Percentiles rank a stretch among this genome's conserved stretches.
Conservation (phyloP, 2,113 vertebrate genomes). For the Castor canadensis region DNA sequence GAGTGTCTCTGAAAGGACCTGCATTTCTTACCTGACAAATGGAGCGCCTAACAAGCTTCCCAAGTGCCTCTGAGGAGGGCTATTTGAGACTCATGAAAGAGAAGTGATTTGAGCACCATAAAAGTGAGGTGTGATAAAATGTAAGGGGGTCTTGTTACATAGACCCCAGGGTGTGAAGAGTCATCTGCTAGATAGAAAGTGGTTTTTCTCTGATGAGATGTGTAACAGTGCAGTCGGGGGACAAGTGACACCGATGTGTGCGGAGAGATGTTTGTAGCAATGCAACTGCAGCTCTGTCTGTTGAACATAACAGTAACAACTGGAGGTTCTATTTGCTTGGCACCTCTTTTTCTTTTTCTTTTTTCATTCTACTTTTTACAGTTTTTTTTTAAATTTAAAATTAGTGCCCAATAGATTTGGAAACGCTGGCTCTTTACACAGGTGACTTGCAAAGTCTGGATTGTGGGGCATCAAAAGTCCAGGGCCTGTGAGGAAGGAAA, state of each 20-base stretch:
- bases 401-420: not conserved
- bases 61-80: not conserved
- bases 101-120: not conserved
- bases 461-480: not conserved
- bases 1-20: not conserved
- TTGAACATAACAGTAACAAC: not conserved
- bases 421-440: not conserved
- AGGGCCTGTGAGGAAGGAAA: not conserved
- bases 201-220: not conserved
- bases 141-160: not conserved
- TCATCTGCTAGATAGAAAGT: not conserved
- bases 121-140: not conserved
- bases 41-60: not conserved
- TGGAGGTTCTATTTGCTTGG: not conserved
- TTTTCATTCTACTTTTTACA: not conserved
- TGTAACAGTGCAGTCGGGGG: accelerated
- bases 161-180: not conserved
- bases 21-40: not conserved
- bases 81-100: not conserved
- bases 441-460: not conserved
- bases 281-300: not conserved
- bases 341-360: not conserved
- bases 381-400: slow-evolving; percentile 14
- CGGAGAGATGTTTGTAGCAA: not conserved
- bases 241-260: not conserved